Base-by-base conservation (phyloP, 1,140 invertebrate species). In the Musca vetustissima region DNA sequence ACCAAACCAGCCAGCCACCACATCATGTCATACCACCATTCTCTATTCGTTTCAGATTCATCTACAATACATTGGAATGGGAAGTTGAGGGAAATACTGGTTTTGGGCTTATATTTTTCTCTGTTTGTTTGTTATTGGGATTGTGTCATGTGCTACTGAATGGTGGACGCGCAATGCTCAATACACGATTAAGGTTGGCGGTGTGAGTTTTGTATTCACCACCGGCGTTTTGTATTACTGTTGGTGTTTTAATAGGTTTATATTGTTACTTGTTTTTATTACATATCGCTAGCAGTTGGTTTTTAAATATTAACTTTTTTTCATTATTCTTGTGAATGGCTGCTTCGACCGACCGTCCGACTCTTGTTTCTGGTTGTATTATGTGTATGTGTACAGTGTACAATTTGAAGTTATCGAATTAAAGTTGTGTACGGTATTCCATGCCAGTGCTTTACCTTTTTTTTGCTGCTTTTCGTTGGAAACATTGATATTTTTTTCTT, bases 241-340 rank as follows among this genome's bases (percentile, higher is more conserved):
- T 43, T 43, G 36, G 36, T 61, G 57, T 21, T 36, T 61, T 61
- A 61, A 61, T 36, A 61, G 57, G 57, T 36, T 61, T 61, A 43
- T 61, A 61, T 61, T 61, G 57, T 61, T 36, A 57, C 15, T 61
- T 61, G 36, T 43, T 61, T 59, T 61, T 61, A 61, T 61, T 61
- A 61, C 57, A 61, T 28, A 36, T 61, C 21, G 57, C 28, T 61
- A 17, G 24, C 28, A 32, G 36, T 24, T 61, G 57, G 28, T 43
- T 36, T 25, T 25, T 57, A 28, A 57, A 57, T 28, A n/a, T 57
- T 57, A 28, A 28, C 19, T 57, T 43, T 61, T 25, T 59, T 43
- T 43, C 28, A 6, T 19, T 13, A 1, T 19, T 61, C 36, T 17
- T 11, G 13, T 11, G 6, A 43, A 14, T 32, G 25, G 55, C 55